Conservation (phyloP, 2,797 vertebrate genomes). For the Aerospiza tachiro region DNA sequence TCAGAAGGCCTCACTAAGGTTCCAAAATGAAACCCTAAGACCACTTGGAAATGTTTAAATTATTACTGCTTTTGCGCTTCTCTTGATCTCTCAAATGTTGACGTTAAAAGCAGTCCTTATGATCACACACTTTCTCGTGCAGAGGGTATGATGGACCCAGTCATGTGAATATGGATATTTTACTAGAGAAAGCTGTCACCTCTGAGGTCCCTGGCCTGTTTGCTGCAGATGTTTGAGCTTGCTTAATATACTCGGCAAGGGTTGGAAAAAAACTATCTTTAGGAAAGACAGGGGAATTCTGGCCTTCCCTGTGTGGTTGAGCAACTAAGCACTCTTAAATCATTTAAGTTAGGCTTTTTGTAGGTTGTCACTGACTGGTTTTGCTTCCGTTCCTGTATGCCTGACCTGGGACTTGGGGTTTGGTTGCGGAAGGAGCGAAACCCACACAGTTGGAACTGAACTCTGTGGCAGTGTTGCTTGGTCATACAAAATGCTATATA, state of each 20-base stretch:
- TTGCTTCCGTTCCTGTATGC: neutral
- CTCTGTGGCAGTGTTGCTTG: neutral
- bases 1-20: neutral
- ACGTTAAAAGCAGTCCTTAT: neutral
- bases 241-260: neutral
- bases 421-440: neutral
- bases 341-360: neutral
- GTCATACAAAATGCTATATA: neutral
- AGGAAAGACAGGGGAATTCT: neutral
- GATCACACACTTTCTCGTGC: neutral
- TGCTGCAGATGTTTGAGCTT: neutral
- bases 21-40: neutral
- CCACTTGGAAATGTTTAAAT: neutral
- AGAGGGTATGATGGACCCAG: neutral
- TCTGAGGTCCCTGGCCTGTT: neutral
- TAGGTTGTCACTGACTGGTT: neutral
- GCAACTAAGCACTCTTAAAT: neutral
- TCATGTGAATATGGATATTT: neutral
- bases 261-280: neutral
- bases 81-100: neutral
- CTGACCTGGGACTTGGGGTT: neutral
- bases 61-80: neutral
- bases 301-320: neutral
- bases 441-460: neutral
- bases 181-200: neutral